Conservation (phyloP, 2,888 invertebrate species). For the Thyatira batis region DNA sequence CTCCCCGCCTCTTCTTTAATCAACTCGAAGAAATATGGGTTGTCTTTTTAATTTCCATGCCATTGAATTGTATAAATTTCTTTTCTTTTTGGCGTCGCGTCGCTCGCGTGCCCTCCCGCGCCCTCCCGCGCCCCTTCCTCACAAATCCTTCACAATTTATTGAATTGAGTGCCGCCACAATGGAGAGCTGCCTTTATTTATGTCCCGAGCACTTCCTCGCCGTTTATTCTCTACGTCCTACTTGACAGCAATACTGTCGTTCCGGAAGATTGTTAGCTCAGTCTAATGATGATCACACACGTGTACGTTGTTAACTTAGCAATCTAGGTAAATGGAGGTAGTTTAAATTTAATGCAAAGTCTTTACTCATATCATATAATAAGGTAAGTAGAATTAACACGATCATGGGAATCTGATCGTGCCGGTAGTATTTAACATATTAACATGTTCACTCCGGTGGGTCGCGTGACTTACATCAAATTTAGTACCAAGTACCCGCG, state of each 20-base stretch:
- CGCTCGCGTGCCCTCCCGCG: not conserved
- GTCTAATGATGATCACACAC: not conserved
- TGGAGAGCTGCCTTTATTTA: conserved; percentile 7
- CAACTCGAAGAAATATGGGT: conserved; percentile 15
- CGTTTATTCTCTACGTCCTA: conserved; percentile 11
- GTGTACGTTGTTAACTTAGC: too few species aligned
- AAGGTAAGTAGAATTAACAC: too few species aligned
- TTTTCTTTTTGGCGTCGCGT: conserved; percentile 12
- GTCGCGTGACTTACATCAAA: too few species aligned
- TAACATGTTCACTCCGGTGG: too few species aligned
- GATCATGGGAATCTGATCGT: too few species aligned
- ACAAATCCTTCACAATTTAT: conserved; percentile 10
- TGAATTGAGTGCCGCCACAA: conserved; percentile 14
- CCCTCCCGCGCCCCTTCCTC: not conserved
- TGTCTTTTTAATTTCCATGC: conserved; percentile 33
- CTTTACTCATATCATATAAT: too few species aligned
- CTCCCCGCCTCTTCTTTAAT: conserved; percentile 9
- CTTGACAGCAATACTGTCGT: not conserved
- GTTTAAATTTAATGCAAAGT: too few species aligned
- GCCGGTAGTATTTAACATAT: too few species aligned
- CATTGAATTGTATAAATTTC: conserved; percentile 29
- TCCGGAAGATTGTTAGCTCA: not conserved
- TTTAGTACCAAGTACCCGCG: too few species aligned
- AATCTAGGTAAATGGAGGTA: too few species aligned
- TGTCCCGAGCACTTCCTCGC: conserved; percentile 6